Evolutionary conservation across 2,113 vertebrate species (phyloP).

Genomic region (Muntiacus reevesi): DNA sequence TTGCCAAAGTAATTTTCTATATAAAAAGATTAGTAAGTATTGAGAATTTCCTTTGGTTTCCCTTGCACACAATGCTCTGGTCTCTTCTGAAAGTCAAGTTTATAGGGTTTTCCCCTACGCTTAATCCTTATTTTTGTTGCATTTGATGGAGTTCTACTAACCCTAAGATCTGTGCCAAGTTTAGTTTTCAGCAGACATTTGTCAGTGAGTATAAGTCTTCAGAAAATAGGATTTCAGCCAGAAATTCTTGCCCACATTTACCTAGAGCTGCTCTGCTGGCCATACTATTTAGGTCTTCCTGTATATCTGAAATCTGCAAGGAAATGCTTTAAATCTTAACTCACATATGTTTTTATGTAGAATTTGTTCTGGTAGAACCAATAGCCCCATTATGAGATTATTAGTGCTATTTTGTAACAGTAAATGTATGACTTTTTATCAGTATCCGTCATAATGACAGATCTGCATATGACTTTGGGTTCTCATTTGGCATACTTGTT

Average conservation of each 20-base stretch:
- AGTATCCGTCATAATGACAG: conserved; percentile 43
- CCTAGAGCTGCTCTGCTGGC: neutral
- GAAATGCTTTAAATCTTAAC: conserved; percentile 32
- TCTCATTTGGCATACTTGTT: neutral
- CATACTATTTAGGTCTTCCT: neutral
- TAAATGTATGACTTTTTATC: conserved; percentile 52
- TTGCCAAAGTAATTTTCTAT: conserved; percentile 60
- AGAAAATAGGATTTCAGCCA: conserved; percentile 51
- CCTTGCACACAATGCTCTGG: conserved; percentile 27
- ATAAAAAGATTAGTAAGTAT: conserved; percentile 36
- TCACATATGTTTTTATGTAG: conserved; percentile 54
- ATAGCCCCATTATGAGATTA: conserved; percentile 44
- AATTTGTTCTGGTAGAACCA: neutral
- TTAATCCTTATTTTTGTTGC: conserved; percentile 38
- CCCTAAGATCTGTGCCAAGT: conserved; percentile 61
- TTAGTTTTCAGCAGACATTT: conserved; percentile 47
- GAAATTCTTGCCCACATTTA: conserved; percentile 42
- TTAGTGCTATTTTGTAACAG: conserved; percentile 64
- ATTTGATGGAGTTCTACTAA: conserved; percentile 52
- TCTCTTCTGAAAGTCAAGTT: conserved; percentile 49
- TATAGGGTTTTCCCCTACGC: neutral
- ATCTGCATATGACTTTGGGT: neutral
- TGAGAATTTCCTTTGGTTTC: conserved; percentile 52
- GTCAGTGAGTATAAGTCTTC: conserved; percentile 36
- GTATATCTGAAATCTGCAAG: conserved; percentile 11